phyloP scores from a whole-genome alignment of 2,888 invertebrate genomes.

The Apamea crenata region DNA sequence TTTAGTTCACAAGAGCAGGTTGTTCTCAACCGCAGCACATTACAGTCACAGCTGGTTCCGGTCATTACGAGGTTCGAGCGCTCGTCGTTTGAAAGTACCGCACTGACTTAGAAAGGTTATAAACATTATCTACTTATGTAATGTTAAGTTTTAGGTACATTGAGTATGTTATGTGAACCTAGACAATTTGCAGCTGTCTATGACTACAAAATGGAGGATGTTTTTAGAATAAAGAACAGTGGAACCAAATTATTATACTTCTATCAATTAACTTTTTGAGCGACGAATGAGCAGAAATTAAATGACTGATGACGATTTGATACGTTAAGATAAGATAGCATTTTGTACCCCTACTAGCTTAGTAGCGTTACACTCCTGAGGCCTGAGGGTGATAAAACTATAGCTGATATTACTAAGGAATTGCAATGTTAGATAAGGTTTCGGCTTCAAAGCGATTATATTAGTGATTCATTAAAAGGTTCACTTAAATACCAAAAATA shows the following conservation, averaged over 20 bases:
- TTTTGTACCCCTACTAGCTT: neutral
- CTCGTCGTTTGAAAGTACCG: conserved; percentile 42
- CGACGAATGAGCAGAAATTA: neutral
- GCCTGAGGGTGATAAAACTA: neutral
- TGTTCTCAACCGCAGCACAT: conserved; percentile 10
- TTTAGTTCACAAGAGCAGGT: neutral
- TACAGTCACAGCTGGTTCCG: conserved; percentile 25
- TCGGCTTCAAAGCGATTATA: neutral
- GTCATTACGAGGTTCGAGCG: conserved; percentile 29
- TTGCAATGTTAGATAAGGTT: neutral
- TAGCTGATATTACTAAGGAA: neutral
- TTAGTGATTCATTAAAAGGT: neutral
- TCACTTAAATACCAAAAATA: neutral
- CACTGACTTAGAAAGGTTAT: conserved; percentile 50
- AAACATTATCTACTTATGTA: conserved; percentile 39
- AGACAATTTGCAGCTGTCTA: neutral
- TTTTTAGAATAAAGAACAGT: neutral
- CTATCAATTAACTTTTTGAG: neutral
- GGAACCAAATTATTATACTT: neutral
- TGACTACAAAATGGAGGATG: neutral
- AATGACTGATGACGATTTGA: neutral
- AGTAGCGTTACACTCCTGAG: too few species aligned
- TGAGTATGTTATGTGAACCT: neutral
- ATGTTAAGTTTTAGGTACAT: conserved; percentile 1
- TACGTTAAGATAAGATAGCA: neutral